phyloP scores from a whole-genome alignment of 2,888 invertebrate genomes.

The Kryphioiulus occultus region DNA sequence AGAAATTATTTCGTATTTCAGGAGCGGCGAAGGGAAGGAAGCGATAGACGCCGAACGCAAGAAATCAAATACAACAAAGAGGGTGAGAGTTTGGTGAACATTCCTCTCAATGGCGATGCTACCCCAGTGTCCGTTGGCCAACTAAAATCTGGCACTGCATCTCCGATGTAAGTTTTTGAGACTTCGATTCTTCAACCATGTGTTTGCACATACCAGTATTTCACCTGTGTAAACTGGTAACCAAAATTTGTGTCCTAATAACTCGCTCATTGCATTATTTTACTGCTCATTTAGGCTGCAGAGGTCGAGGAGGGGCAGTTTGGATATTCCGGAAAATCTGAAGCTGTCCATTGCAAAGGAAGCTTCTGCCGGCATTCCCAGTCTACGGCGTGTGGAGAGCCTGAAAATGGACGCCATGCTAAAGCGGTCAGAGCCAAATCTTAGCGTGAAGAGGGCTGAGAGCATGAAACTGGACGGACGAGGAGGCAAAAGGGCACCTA shows the following conservation, averaged over 20 bases:
- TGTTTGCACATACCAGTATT: too few species aligned
- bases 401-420: slow-evolving; percentile 48
- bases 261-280: neutral
- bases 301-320: slow-evolving; percentile 43
- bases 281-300: neutral
- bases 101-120: slow-evolving; percentile 50
- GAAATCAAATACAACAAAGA: slow-evolving; percentile 63
- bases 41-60: slow-evolving; percentile 70
- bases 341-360: slow-evolving; percentile 50
- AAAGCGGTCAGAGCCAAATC: slow-evolving; percentile 52
- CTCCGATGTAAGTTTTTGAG: slow-evolving; percentile 46
- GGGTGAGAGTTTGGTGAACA: slow-evolving; percentile 48
- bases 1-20: slow-evolving; percentile 54
- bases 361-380: neutral
- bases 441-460: slow-evolving; percentile 80
- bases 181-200: too few species aligned
- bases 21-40: slow-evolving; percentile 75
- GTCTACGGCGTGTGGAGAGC: slow-evolving; percentile 52
- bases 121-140: neutral
- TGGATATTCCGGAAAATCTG: slow-evolving; percentile 47
- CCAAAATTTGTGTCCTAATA: too few species aligned
- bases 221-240: too few species aligned
- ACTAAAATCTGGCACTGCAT: slow-evolving; percentile 47
- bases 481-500: slow-evolving; percentile 71
- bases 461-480: slow-evolving; percentile 79